phyloP scores from a whole-genome alignment of 2,113 vertebrate genomes.

The Mohoua ochrocephala region DNA sequence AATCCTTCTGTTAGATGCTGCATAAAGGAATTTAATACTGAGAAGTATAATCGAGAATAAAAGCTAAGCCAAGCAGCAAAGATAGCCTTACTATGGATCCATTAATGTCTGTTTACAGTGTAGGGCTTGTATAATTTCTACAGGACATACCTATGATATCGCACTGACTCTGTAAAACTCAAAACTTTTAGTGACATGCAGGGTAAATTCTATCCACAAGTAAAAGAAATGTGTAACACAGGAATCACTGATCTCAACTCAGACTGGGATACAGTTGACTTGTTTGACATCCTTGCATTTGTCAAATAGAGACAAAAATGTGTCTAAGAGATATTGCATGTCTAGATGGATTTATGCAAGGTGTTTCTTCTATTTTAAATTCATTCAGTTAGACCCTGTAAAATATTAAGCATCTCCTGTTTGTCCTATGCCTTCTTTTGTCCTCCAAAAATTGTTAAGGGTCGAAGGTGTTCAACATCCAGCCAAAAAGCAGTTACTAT shows the following conservation, averaged over 20 bases:
- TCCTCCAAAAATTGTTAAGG: background rate
- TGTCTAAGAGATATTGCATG: background rate
- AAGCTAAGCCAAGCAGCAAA: background rate
- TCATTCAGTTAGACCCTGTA: background rate
- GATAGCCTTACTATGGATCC: background rate
- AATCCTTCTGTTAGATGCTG: background rate
- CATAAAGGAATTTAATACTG: background rate
- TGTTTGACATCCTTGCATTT: background rate
- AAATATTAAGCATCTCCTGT: background rate
- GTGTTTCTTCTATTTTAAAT: background rate
- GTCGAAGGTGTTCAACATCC: background rate
- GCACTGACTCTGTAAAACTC: background rate
- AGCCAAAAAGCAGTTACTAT: background rate
- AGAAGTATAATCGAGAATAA: background rate
- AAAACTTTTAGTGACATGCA: background rate
- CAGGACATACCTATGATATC: background rate
- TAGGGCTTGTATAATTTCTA: background rate
- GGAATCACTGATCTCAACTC: background rate
- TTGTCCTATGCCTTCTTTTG: background rate
- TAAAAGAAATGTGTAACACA: background rate
- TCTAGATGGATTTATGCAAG: background rate
- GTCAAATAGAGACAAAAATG: background rate
- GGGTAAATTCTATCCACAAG: background rate
- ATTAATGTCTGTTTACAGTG: background rate
- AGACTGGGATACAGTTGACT: background rate